phyloP scores from a whole-genome alignment of 2,888 invertebrate species.

The Meghimatium bilineatum region DNA sequence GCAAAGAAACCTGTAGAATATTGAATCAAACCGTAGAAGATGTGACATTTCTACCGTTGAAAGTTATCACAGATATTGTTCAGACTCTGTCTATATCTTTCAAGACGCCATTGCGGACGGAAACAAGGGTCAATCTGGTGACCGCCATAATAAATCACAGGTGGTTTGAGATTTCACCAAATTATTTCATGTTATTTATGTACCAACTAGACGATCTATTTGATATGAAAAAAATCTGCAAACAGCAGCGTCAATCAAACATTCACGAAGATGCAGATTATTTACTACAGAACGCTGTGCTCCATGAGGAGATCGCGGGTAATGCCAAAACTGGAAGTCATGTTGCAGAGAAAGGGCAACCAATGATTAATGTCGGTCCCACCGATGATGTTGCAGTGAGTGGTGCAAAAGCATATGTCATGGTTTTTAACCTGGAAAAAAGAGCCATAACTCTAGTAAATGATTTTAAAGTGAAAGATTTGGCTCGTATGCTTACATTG shows the following conservation, averaged over 20 bases:
- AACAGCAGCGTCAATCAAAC: not conserved
- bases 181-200: conserved; percentile 36
- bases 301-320: not conserved
- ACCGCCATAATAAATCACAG: conserved; percentile 28
- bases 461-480: conserved; percentile 43
- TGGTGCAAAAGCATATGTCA: not conserved
- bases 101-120: conserved; percentile 19
- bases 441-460: conserved; percentile 10
- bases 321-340: not conserved
- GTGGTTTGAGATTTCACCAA: conserved; percentile 39
- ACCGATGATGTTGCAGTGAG: not conserved
- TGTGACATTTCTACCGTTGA: conserved; percentile 24
- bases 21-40: conserved; percentile 23
- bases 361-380: too few relatives aligned
- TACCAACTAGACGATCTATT: conserved; percentile 45
- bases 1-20: not conserved
- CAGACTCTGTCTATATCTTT: conserved; percentile 15
- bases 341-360: not conserved
- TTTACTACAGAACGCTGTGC: not conserved
- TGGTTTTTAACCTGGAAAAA: conserved; percentile 33
- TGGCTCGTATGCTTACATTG: conserved; percentile 33
- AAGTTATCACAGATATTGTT: conserved; percentile 36
- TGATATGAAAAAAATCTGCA: conserved; percentile 27
- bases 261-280: not conserved
- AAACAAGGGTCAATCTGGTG: not conserved